Base-by-base conservation (phyloP, 1,140 invertebrate genomes). In the Campoletis sonorensis region DNA sequence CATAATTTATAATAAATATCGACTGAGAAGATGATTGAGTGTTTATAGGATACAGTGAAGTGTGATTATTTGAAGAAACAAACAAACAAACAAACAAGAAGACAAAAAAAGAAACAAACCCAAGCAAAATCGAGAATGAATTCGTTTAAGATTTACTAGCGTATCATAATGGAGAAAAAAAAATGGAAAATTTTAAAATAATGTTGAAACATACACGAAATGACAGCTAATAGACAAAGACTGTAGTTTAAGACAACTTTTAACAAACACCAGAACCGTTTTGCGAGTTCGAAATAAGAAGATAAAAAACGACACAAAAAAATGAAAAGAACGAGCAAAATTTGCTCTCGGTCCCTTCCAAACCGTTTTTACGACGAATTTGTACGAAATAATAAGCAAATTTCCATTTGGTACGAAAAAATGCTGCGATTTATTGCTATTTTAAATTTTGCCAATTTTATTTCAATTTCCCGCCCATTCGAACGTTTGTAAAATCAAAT, bases 231-330 rank as follows among this genome's bases (percentile, higher is more conserved):
- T 85, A 87, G 79, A 89, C 83, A 89, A 87, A 88, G 88, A 88
- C 88, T 90, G 88, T 90, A 90, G 90, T 89, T 90, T 91, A 90
- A 91, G 89, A 89, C 90, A 89, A 90, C 88, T 90, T 90, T 90
- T 89, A 91, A 90, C 87, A 90, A 89, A 90, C 86, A 89, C 87
- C 88, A 86, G 85, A 89, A 90, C 87, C 88, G 87, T 88, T 67
- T 87, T 86, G 84, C 77, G 83, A 84, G 78, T 85, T 85, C 82
- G 84, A 83, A 86, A 45, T 45, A 45, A 45, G 11, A 45, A 11
- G 40, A 45, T 4, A 10, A 45, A 45, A 83, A 21, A 68, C 26
- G 23, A 11, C 18, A 83, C 83, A 84, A 87, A 85, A 84, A 86
- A 85, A 3, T 10, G 30, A 3, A 15, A 2, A 27, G 7, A 67